Evolutionary conservation across 2,113 vertebrate species (phyloP).

Genomic region (Salvelinus namaycush): DNA sequence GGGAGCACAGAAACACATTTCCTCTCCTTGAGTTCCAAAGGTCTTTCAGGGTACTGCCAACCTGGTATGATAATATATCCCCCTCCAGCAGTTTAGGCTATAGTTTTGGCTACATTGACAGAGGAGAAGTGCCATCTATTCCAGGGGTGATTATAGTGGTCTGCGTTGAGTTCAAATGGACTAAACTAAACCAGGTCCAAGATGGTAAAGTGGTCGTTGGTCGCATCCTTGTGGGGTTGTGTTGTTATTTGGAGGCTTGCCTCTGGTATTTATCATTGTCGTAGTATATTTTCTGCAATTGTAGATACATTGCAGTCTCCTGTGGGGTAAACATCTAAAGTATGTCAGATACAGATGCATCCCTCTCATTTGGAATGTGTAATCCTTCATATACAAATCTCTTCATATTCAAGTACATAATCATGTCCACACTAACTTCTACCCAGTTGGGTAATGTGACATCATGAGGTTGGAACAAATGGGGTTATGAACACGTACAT

Average conservation of each 20-base stretch:
- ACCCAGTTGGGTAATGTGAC: neutral
- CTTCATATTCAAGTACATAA: neutral
- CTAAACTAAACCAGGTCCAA: slow-evolving; percentile 22
- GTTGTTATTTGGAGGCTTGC: slow-evolving; percentile 19
- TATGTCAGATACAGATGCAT: neutral
- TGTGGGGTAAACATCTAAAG: slow-evolving; percentile 13
- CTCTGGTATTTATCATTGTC: slow-evolving; percentile 33
- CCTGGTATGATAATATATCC: slow-evolving; percentile 21
- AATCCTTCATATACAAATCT: neutral
- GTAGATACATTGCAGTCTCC: slow-evolving; percentile 67
- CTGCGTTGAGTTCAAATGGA: slow-evolving; percentile 35
- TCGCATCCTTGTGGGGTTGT: slow-evolving; percentile 17
- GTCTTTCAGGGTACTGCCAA: slow-evolving; percentile 14
- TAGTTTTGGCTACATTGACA: neutral
- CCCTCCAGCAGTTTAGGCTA: slow-evolving; percentile 11
- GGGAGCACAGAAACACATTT: slow-evolving; percentile 25
- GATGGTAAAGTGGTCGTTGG: neutral
- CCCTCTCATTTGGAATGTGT: neutral
- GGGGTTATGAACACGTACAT: neutral
- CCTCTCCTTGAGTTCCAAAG: slow-evolving; percentile 2
- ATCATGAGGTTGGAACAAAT: neutral
- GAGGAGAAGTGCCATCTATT: neutral
- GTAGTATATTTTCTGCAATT: slow-evolving; percentile 25
- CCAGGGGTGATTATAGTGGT: neutral
- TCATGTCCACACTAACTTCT: neutral